phyloP scores from a whole-genome alignment of 2,797 vertebrate genomes.

The Rhinella marina region DNA sequence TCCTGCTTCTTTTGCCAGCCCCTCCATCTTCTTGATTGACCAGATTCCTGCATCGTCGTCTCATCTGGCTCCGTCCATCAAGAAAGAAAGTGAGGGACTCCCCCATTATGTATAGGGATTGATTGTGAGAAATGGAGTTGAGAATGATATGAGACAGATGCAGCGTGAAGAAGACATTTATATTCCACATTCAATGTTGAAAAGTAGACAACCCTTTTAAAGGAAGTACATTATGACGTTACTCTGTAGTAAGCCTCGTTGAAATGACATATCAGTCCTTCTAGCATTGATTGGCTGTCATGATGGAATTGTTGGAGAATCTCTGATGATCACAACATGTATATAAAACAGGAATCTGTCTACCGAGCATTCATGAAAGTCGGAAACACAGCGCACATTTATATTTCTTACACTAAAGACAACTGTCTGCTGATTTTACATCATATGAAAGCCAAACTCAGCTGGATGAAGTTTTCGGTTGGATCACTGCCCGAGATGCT shows the following conservation, averaged over 20 bases:
- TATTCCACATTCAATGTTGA: background rate
- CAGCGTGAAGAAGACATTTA: background rate
- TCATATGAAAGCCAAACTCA: conserved; percentile 25
- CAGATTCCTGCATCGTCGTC: too few species aligned
- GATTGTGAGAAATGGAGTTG: background rate
- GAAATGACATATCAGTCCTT: background rate
- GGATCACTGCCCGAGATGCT: conserved; percentile 23
- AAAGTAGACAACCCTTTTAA: background rate
- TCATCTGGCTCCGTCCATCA: too few species aligned
- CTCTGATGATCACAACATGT: background rate
- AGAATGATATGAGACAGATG: background rate
- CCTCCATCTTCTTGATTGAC: too few species aligned
- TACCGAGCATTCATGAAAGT: background rate
- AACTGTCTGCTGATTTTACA: conserved; percentile 1
- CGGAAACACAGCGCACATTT: background rate
- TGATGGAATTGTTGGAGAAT: background rate
- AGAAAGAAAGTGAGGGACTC: too few species aligned
- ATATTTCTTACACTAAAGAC: conserved; percentile 2
- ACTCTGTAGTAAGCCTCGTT: background rate
- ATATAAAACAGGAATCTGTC: background rate
- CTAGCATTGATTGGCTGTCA: background rate
- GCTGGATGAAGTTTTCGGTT: conserved; percentile 21
- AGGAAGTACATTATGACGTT: background rate
- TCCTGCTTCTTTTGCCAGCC: too few species aligned
- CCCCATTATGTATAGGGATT: too few species aligned